These are phyloP conservation scores for Thecophora atra DNA, from an alignment of 2,888 invertebrate genomes.

Conservation along the genomic window DNA sequence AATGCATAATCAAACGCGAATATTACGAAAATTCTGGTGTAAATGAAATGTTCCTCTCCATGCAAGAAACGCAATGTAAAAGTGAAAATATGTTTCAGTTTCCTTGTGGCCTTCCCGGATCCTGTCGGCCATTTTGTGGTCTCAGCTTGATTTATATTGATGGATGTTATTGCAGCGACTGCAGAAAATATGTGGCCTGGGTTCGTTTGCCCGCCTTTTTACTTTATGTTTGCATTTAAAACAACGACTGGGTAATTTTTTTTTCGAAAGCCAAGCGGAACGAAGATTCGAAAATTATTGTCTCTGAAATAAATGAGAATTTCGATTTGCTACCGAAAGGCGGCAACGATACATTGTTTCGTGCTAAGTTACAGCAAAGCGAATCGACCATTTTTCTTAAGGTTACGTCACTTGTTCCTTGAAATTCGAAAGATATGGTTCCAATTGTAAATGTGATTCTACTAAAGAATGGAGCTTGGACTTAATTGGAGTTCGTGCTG, in stretches of 20 bases:
- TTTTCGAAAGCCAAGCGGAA: not conserved
- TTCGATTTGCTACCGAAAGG: too few species aligned
- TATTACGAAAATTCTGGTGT: conserved; percentile 43
- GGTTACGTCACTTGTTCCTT: too few species aligned
- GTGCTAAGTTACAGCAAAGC: too few species aligned
- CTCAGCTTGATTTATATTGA: conserved; percentile 62
- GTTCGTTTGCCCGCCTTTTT: conserved; percentile 19
- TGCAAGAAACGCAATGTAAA: conserved; percentile 16
- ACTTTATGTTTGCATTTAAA: conserved; percentile 22
- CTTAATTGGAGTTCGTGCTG: too few species aligned
- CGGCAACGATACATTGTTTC: too few species aligned
- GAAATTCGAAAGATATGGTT: too few species aligned
- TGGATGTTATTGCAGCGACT: conserved; percentile 56
- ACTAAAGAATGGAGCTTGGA: too few species aligned
- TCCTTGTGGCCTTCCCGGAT: conserved; percentile 38
- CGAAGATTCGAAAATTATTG: not conserved
- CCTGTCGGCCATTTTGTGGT: conserved; percentile 48
- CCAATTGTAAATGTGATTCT: too few species aligned
- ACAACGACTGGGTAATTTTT: not conserved
- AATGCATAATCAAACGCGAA: conserved; percentile 61
- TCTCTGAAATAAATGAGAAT: too few species aligned
- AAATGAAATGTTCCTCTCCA: conserved; percentile 20
- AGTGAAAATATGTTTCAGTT: conserved; percentile 7
- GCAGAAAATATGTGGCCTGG: conserved; percentile 19
- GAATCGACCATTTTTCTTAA: too few species aligned